A percentile compares a stretch with the other conserved stretches of the same genome.
Evolutionary conservation across 2,113 vertebrate genomes (phyloP).

Genomic region (Leiothrix lutea): DNA sequence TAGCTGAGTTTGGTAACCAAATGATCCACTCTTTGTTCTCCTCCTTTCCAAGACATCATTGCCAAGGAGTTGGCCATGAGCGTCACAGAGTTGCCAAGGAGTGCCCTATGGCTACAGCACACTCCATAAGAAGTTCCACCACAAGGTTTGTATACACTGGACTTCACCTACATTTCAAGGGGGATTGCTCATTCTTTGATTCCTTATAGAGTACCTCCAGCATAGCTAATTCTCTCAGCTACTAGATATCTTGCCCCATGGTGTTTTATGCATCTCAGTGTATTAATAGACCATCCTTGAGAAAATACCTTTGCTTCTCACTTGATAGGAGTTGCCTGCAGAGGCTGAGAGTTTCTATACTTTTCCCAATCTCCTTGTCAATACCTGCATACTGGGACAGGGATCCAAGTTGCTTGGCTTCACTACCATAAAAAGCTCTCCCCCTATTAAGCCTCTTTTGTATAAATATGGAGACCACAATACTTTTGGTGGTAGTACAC

Average conservation of each 20-base stretch:
- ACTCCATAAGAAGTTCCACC: accelerated
- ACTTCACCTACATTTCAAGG: background rate
- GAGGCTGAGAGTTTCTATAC: background rate
- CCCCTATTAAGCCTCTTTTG: background rate
- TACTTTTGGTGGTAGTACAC: background rate
- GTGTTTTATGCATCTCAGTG: accelerated
- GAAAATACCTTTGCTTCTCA: background rate
- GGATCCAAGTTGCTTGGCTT: background rate
- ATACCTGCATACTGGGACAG: no score
- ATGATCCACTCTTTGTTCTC: background rate
- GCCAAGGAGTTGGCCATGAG: background rate
- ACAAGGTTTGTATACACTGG: background rate
- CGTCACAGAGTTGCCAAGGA: background rate
- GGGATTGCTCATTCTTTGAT: background rate
- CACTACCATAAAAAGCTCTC: background rate
- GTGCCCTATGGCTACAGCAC: no score
- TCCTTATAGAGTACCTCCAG: background rate
- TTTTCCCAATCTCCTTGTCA: background rate
- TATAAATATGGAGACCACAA: background rate
- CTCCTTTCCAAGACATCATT: background rate
- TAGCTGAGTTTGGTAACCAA: background rate
- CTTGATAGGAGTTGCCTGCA: background rate
- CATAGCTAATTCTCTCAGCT: background rate
- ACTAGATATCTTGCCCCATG: background rate
- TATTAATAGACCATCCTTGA: background rate